phyloP scores from a whole-genome alignment of 2,888 invertebrate species.

The Harpagoxenus sublaevis region DNA sequence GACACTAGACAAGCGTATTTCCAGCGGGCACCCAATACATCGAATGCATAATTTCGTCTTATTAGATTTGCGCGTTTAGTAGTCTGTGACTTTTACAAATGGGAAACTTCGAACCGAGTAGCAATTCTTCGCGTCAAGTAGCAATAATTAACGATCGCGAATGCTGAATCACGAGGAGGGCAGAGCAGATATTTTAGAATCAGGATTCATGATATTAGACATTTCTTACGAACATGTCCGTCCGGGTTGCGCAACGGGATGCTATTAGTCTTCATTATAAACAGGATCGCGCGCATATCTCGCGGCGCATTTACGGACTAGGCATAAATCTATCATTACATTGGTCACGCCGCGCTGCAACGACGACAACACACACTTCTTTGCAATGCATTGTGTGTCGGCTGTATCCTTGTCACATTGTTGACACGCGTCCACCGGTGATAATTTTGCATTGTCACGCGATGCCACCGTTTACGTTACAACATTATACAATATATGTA shows the following conservation, averaged over 20 bases:
- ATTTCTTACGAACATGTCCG: constrained; percentile 32
- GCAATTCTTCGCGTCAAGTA: constrained; percentile 19
- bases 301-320: constrained; percentile 23
- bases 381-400: constrained; percentile 16
- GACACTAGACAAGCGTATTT: not conserved
- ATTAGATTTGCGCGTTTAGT: constrained; percentile 29
- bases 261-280: constrained; percentile 49
- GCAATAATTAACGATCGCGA: constrained; percentile 45
- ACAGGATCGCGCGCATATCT: constrained; percentile 40
- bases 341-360: constrained; percentile 1
- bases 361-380: constrained; percentile 5
- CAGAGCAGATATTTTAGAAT: constrained; percentile 27
- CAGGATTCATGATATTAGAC: constrained; percentile 42
- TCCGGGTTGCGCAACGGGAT: constrained; percentile 38
- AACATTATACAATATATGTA: too few relatives aligned
- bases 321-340: constrained; percentile 48
- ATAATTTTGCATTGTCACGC: constrained; percentile 25
- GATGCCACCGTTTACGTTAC: not conserved
- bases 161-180: constrained; percentile 11
- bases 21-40: constrained; percentile 17
- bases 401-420: constrained; percentile 4
- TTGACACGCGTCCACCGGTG: not conserved
- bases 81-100: constrained; percentile 30
- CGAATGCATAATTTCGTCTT: constrained; percentile 15
- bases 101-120: constrained; percentile 18